A percentile compares a stretch with the other conserved stretches of the same genome.
These are phyloP conservation scores for Danio albolineatus DNA, from an alignment of 2,797 vertebrate species.

Conservation along the genomic window DNA sequence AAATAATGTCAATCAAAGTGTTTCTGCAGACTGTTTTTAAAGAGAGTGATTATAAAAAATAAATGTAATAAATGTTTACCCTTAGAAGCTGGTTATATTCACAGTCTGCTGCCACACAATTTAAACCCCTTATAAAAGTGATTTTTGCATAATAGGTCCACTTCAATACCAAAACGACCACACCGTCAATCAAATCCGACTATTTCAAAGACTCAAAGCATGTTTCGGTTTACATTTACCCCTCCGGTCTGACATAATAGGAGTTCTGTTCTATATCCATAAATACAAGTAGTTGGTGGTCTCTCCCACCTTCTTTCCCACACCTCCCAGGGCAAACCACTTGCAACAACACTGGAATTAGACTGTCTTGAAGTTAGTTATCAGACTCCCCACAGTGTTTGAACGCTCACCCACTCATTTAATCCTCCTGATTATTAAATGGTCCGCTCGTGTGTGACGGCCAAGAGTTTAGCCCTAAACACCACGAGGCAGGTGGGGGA, in stretches of 20 bases:
- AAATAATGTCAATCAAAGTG: too few relatives aligned
- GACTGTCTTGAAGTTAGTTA: conserved; percentile 43
- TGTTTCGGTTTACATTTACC: conserved; percentile 20
- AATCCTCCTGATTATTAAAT: conserved; percentile 54
- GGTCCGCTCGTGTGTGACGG: conserved; percentile 39
- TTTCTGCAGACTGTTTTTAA: too few relatives aligned
- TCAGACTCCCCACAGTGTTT: conserved; percentile 48
- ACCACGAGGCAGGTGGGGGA: conserved; percentile 29
- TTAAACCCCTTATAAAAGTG: too few relatives aligned
- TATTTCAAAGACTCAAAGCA: conserved; percentile 1
- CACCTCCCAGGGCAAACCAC: conserved; percentile 51
- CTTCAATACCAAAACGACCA: not conserved
- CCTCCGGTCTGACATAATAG: conserved; percentile 35
- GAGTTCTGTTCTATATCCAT: conserved; percentile 44
- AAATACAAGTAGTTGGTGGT: conserved; percentile 45
- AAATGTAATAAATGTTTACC: too few relatives aligned
- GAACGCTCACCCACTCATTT: conserved; percentile 50
- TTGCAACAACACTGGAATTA: conserved; percentile 49
- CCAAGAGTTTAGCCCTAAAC: conserved; percentile 51
- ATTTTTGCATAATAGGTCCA: too few relatives aligned
- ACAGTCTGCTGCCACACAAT: too few relatives aligned
- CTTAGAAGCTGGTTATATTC: too few relatives aligned
- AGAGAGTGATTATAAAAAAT: too few relatives aligned
- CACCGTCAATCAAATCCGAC: not conserved
- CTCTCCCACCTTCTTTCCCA: conserved; percentile 31